Percentiles rank a stretch among this genome's conserved stretches.
These are phyloP conservation scores for Rhincodon typus DNA, from an alignment of 2,797 vertebrate genomes.

Conservation along the genomic window DNA sequence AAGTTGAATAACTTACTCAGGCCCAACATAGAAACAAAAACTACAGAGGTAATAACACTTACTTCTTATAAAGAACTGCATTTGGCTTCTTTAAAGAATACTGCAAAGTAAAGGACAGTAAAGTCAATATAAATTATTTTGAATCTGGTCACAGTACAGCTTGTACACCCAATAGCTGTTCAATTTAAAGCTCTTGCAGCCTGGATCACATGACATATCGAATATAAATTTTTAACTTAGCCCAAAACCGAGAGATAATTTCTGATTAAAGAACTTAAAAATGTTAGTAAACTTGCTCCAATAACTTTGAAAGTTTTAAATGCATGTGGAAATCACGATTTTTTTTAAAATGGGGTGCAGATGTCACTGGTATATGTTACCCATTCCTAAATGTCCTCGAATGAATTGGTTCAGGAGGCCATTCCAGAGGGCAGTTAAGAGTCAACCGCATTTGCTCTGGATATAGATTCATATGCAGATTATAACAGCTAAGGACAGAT, in stretches of 20 bases:
- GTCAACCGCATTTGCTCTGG: no score
- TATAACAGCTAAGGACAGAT: no score
- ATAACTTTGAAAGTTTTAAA: neutral
- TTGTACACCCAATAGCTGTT: neutral
- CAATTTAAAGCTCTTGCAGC: neutral
- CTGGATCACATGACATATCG: neutral
- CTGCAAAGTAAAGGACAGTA: slow-evolving; percentile 58
- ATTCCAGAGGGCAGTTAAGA: no score
- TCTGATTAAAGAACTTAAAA: neutral
- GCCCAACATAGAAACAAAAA: neutral
- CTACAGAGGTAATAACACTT: slow-evolving; percentile 51
- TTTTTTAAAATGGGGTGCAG: no score
- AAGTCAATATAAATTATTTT: neutral
- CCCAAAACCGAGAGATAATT: neutral
- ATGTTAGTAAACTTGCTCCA: neutral
- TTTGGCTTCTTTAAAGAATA: slow-evolving; percentile 88
- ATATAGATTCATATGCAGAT: no score
- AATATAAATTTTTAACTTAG: neutral
- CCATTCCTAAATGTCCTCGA: no score
- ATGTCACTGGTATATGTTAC: no score
- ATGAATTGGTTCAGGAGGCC: no score
- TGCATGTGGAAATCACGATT: neutral
- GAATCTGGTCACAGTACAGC: neutral
- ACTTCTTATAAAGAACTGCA: slow-evolving; percentile 87
- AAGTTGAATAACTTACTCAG: neutral